Conservation (phyloP, 2,113 vertebrate genomes). For the Rhegmatorhina hoffmannsi region DNA sequence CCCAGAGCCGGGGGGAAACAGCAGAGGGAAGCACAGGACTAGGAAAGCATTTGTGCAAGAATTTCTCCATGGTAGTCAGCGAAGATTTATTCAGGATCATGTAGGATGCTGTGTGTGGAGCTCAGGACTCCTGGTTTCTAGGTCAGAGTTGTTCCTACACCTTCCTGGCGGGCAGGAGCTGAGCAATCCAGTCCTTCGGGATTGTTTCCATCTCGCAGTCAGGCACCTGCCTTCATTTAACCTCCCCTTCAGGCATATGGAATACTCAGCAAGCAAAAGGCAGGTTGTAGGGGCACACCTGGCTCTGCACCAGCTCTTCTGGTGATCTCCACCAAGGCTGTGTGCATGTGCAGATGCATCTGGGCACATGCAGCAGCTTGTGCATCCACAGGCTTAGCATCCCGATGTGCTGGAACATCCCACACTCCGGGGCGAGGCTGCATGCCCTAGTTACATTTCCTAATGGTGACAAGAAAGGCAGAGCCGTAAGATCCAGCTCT, state of each 20-base stretch:
- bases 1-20: not conserved
- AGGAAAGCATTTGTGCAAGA: not conserved
- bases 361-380: rapidly evolving
- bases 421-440: not conserved
- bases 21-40: not conserved
- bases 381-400: not conserved
- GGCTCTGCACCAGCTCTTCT: not conserved
- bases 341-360: rapidly evolving
- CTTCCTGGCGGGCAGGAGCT: not conserved
- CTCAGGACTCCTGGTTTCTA: not conserved
- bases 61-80: not conserved
- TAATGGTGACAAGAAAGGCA: not conserved
- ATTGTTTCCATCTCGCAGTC: not conserved
- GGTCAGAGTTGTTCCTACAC: not conserved
- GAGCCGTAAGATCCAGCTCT: not conserved
- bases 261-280: rapidly evolving
- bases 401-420: not conserved
- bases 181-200: not conserved
- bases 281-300: not conserved
- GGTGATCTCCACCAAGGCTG: not conserved
- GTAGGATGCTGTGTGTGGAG: not conserved
- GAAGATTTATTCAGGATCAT: not conserved
- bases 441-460: not conserved
- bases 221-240: not conserved
- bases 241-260: not conserved